Conservation (phyloP, 2,113 vertebrate genomes). For the Aramus guarauna region DNA sequence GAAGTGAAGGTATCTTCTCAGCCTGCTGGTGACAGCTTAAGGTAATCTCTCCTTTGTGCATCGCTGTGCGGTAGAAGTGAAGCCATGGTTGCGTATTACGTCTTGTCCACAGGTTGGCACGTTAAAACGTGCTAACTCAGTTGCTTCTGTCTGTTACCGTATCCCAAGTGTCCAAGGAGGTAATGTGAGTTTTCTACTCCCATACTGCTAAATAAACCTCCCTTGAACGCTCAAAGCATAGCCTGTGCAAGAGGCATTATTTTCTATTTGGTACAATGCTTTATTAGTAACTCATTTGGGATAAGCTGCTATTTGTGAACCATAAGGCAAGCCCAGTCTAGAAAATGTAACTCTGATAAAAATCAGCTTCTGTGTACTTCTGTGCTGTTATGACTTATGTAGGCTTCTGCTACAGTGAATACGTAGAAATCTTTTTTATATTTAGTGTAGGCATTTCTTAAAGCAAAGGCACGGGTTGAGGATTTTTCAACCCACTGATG, state of each 20-base stretch:
- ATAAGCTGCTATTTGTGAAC: background rate
- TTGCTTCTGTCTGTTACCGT: background rate
- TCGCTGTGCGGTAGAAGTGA: background rate
- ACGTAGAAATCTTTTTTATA: background rate
- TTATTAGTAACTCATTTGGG: background rate
- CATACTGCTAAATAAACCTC: background rate
- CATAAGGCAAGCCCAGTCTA: background rate
- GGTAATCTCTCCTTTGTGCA: background rate
- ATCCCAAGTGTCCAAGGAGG: background rate
- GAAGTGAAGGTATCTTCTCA: background rate
- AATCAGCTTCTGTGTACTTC: background rate
- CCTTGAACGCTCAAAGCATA: background rate
- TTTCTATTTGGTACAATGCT: background rate
- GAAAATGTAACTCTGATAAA: background rate
- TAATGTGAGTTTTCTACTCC: background rate
- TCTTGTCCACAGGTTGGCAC: background rate
- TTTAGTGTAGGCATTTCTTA: background rate
- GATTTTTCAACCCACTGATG: background rate
- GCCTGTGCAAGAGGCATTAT: background rate
- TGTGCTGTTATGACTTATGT: background rate
- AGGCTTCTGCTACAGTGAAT: background rate
- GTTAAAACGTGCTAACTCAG: background rate
- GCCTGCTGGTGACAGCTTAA: background rate
- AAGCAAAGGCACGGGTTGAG: background rate
- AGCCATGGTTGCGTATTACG: background rate